phyloP scores from a whole-genome alignment of 2,797 vertebrate genomes.

The Enteromius mattozi region DNA sequence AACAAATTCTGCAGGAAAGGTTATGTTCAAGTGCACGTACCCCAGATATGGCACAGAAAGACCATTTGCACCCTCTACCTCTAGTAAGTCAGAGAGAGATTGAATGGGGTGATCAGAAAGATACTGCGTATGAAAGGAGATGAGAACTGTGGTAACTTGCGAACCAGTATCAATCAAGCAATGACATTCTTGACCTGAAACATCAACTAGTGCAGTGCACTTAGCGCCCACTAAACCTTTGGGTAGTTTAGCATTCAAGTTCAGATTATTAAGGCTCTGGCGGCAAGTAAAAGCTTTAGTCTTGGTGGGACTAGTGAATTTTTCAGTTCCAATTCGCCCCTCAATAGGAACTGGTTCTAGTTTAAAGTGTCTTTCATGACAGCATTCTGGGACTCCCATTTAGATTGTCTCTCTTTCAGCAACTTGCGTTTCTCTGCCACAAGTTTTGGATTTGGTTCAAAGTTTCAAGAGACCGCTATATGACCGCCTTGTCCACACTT shows the following conservation, averaged over 20 bases:
- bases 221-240: neutral
- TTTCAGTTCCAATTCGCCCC: too few relatives aligned
- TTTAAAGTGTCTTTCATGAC: too few relatives aligned
- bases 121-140: neutral
- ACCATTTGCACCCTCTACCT: neutral
- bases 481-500: too few relatives aligned
- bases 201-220: neutral
- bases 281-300: too few relatives aligned
- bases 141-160: neutral
- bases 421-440: too few relatives aligned
- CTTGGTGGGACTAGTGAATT: neutral
- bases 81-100: neutral
- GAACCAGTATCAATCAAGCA: neutral
- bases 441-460: too few relatives aligned
- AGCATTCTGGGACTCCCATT: too few relatives aligned
- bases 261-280: too few relatives aligned
- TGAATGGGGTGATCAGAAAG: neutral
- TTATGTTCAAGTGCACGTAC: neutral
- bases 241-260: neutral
- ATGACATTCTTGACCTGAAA: neutral
- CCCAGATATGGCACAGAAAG: neutral
- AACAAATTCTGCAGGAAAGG: neutral
- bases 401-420: too few relatives aligned
- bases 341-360: too few relatives aligned
- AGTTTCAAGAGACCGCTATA: too few relatives aligned